A percentile compares a stretch with the other conserved stretches of the same genome.
phyloP scores from a whole-genome alignment of 2,113 vertebrate species.

The Otocyon megalotis region DNA sequence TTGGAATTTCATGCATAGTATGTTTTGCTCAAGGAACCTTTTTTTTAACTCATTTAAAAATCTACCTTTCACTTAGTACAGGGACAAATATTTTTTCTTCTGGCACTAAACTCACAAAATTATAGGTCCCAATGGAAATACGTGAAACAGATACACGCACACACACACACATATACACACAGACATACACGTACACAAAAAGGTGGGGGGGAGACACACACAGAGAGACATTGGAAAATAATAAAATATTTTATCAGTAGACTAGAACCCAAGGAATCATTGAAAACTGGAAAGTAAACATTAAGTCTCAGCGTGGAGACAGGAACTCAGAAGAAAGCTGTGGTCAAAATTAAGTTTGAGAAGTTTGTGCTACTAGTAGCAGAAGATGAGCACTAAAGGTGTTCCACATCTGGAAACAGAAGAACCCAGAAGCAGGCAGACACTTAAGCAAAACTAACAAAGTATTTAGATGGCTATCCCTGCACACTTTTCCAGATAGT shows the following conservation, averaged over 20 bases:
- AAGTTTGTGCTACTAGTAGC: neutral
- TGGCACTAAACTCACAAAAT: constrained; percentile 7
- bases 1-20: neutral
- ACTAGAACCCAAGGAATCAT: neutral
- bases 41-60: neutral
- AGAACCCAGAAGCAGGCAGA: neutral
- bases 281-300: neutral
- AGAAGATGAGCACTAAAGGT: neutral
- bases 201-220: too few relatives aligned
- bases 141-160: neutral
- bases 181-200: neutral
- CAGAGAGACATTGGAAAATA: neutral
- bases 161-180: neutral
- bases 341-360: neutral
- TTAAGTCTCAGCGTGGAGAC: neutral
- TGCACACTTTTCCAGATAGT: neutral
- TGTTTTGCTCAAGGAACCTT: neutral
- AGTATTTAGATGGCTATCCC: neutral
- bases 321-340: neutral
- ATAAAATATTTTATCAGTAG: neutral
- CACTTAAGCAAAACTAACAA: neutral
- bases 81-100: neutral
- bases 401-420: neutral
- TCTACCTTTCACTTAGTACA: neutral
- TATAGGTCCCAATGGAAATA: neutral